Evolutionary conservation across 1,140 invertebrate genomes (phyloP).

Genomic region (Ylistrum balloti): DNA sequence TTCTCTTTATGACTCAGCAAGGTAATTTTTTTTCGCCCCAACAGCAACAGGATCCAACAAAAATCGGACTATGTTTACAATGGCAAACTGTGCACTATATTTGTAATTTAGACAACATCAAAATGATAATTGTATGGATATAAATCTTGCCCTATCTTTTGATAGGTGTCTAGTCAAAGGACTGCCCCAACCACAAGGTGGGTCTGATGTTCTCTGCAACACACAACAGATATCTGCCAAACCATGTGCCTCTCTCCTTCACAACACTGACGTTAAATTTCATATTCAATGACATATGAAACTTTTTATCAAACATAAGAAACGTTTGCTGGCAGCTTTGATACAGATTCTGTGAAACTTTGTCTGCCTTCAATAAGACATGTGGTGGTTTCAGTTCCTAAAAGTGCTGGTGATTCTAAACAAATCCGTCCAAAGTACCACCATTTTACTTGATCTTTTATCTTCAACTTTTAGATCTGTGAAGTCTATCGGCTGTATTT

Average conservation of each 20-base stretch:
- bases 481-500: neutral
- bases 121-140: constrained; percentile 22
- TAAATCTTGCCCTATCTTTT: constrained; percentile 20
- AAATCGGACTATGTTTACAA: constrained; percentile 12
- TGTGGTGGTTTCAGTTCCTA: neutral
- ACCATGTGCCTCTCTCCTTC: constrained; percentile 30
- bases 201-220: neutral
- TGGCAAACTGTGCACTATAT: constrained; percentile 27
- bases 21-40: neutral
- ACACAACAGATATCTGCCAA: neutral
- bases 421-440: neutral
- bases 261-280: constrained; percentile 3
- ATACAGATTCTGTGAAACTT: constrained; percentile 1
- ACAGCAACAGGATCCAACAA: constrained; percentile 12
- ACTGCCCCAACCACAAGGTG: neutral
- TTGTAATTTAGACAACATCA: constrained; percentile 39
- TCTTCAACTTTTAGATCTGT: neutral
- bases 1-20: constrained; percentile 18
- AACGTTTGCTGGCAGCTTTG: neutral
- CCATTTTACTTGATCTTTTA: neutral
- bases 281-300: constrained; percentile 39
- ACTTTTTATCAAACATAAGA: constrained; percentile 38
- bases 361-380: constrained; percentile 4
- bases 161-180: constrained; percentile 16
- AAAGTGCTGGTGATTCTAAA: constrained; percentile 2